Percentiles rank a stretch among this genome's conserved stretches.
Conservation (phyloP, 2,888 invertebrate genomes). For the Ametastegia equiseti region DNA sequence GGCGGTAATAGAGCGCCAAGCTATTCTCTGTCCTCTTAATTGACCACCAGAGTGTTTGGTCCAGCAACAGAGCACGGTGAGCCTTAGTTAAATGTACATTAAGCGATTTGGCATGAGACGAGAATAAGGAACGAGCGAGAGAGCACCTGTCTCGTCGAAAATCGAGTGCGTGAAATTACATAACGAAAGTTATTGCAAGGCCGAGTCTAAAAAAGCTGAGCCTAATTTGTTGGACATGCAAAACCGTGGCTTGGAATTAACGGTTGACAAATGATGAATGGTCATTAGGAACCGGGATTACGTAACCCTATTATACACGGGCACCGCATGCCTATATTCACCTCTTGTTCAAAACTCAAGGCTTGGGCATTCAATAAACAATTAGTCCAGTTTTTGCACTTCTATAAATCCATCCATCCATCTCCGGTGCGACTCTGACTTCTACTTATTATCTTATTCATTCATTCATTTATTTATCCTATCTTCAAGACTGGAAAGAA, state of each 20-base stretch:
- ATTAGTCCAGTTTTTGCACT: conserved; percentile 26
- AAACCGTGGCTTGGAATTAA: conserved; percentile 49
- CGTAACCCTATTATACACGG: not conserved
- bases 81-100: conserved; percentile 31
- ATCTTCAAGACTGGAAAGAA: not conserved
- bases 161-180: conserved; percentile 45
- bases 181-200: conserved; percentile 49
- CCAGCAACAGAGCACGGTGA: not conserved
- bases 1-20: not conserved
- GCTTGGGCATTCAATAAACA: conserved; percentile 22
- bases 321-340: not conserved
- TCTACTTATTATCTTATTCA: not conserved
- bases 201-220: conserved; percentile 19
- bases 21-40: conserved; percentile 26
- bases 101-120: not conserved
- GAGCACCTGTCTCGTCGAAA: conserved; percentile 41
- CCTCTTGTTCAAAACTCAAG: conserved; percentile 21
- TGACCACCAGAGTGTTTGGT: not conserved
- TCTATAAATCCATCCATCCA: not conserved
- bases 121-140: not conserved
- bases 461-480: not conserved
- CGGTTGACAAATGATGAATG: conserved; percentile 48
- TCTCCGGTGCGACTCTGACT: not conserved
- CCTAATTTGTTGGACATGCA: conserved; percentile 50
- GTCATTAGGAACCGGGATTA: conserved; percentile 39